Evolutionary conservation across 2,797 vertebrate genomes (phyloP).

Genomic region (Leptatherina wallacei): DNA sequence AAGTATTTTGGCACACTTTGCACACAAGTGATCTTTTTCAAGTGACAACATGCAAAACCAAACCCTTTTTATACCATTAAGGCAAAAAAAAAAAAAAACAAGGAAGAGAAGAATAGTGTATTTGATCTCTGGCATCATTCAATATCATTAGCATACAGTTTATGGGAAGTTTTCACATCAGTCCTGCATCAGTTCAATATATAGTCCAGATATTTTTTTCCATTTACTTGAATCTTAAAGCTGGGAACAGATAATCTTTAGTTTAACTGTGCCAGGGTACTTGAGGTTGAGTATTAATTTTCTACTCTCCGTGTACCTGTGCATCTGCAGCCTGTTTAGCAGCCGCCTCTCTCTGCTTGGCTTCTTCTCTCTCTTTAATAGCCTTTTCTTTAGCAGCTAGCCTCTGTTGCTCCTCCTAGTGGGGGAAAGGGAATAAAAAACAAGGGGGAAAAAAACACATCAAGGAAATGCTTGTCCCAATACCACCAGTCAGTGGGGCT

Average conservation of each 20-base stretch:
- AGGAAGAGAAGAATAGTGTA: too few relatives aligned
- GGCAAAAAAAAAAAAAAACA: too few relatives aligned
- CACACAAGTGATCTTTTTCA: neutral
- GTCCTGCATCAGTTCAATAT: too few relatives aligned
- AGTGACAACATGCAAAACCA: neutral
- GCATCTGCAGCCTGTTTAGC: conserved; percentile 42
- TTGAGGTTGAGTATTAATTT: neutral
- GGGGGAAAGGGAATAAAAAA: neutral
- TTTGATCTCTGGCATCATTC: neutral
- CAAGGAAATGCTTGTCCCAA: too few relatives aligned
- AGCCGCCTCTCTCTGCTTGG: conserved; percentile 66
- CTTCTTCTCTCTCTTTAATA: conserved; percentile 69
- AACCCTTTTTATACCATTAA: too few relatives aligned
- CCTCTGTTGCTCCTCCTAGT: conserved; percentile 73
- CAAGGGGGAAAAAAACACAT: too few relatives aligned
- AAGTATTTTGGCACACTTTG: neutral
- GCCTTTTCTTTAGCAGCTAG: conserved; percentile 72
- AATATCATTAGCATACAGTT: neutral
- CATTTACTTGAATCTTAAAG: neutral
- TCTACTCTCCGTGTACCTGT: conserved; percentile 40
- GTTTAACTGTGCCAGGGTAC: neutral
- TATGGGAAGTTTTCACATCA: neutral
- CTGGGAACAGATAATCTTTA: neutral
- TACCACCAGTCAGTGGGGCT: too few relatives aligned
- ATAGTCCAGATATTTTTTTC: neutral